Base-by-base conservation (phyloP, 53 echinoderm and acorn worm species). In the Echinarachnius parma region DNA sequence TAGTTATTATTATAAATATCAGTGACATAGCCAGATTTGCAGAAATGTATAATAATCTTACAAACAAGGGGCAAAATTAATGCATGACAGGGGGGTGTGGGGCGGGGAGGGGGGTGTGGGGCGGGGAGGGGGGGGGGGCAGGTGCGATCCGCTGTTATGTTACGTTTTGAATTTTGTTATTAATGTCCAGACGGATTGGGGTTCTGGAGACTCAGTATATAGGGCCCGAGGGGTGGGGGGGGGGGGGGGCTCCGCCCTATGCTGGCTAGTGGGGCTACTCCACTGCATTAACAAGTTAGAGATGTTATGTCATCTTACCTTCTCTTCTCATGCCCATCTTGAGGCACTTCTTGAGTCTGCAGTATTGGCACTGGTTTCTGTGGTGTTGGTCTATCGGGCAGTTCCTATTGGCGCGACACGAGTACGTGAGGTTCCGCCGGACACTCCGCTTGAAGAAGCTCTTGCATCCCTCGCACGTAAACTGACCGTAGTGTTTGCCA, bases 311-410 rank as follows among this genome's bases (percentile, higher is more conserved):
- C n/a, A n/a, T 29, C 96, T 77, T 91, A 96, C 96, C 96, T 91
- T 96, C 96, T 81, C 96, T 75, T 61, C 96, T 81, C 96, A 96
- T 96, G 60, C 96, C 96, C 90, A 90, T 96, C 77, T 96, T 96
- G 59, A 96, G 90, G 88, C 96, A 96, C 85, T 96, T 96, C 55
- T 96, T 96, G 60, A 96, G 80, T 30, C 96, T 77, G 80, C 96
- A 96, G 84, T 96, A 96, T 83, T 96, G 96, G 67, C 96, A 96
- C 61, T 96, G 96, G 34, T 96, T 96, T 59, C 96, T 85, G 63
- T 96, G 96, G 81, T 96, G 96, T 63, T 96, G 96, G 80, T 96
- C 96, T 34, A 96, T 96, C 47, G 96, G 96, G 65, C 96, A 96
- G 70, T 96, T 96, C 44, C 96, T 84, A 61, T 91, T 96, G 34